Percentiles rank a stretch among this genome's conserved stretches.
These are phyloP conservation scores for Clarias gariepinus DNA, from an alignment of 2,113 vertebrate species.

Conservation along the genomic window DNA sequence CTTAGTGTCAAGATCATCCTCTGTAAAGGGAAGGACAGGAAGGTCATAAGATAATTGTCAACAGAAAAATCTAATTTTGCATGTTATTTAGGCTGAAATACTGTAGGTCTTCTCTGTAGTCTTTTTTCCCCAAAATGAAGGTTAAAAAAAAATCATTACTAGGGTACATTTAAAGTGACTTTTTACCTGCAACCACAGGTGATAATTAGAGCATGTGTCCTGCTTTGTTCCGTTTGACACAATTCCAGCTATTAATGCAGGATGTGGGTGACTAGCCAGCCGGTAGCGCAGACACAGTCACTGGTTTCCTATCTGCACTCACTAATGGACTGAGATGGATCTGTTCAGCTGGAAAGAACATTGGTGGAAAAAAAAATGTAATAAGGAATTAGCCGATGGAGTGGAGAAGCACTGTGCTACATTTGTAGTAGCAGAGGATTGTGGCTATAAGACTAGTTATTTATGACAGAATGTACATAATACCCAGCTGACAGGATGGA, in stretches of 20 bases:
- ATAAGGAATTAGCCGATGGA: constrained; percentile 5
- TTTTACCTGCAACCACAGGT: constrained; percentile 34
- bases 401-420: neutral
- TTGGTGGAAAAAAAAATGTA: neutral
- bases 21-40: constrained; percentile 5
- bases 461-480: constrained; percentile 26
- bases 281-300: neutral
- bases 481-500: constrained; percentile 23
- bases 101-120: neutral
- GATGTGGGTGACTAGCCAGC: constrained; percentile 14
- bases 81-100: neutral
- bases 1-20: constrained; percentile 19
- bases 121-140: neutral
- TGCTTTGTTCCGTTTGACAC: constrained; percentile 30
- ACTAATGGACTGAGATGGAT: constrained; percentile 43
- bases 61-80: constrained; percentile 32
- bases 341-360: constrained; percentile 18
- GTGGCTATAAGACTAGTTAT: neutral
- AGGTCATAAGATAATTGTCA: constrained; percentile 27
- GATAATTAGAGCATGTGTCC: constrained; percentile 32
- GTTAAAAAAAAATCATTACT: neutral
- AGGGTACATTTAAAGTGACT: constrained; percentile 17
- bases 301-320: constrained; percentile 31
- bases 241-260: constrained; percentile 44
- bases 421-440: neutral